Evolutionary conservation across 1,140 invertebrate genomes (phyloP).

Genomic region (Drosophila suzukii): DNA sequence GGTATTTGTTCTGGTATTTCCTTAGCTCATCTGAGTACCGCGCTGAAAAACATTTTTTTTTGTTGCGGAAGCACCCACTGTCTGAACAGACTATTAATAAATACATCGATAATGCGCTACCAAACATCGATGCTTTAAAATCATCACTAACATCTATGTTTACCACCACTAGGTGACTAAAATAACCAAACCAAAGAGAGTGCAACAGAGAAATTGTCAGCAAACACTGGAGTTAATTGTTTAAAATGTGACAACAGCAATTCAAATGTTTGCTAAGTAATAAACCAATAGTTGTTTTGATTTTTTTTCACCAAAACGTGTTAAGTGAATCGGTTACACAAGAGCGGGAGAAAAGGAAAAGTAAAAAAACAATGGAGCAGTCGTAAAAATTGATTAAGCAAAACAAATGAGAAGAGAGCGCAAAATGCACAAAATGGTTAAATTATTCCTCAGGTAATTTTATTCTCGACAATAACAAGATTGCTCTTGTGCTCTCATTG

Average conservation of each 20-base stretch:
- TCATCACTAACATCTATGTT: too few relatives aligned
- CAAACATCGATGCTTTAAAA: too few relatives aligned
- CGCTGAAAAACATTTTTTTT: too few relatives aligned
- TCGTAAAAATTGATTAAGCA: slow-evolving; percentile 41
- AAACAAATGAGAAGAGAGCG: slow-evolving; percentile 6
- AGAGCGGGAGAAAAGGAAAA: background rate
- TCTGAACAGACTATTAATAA: too few relatives aligned
- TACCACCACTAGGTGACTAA: background rate
- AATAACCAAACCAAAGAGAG: background rate
- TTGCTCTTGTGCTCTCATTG: slow-evolving; percentile 4
- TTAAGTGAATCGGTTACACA: background rate
- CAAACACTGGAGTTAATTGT: slow-evolving; percentile 12
- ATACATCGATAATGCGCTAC: too few relatives aligned
- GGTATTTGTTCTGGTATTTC: too few relatives aligned
- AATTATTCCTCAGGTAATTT: slow-evolving; percentile 79
- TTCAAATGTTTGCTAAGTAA: background rate
- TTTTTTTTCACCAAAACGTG: slow-evolving; percentile 6
- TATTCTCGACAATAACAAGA: slow-evolving; percentile 31
- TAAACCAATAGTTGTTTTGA: background rate
- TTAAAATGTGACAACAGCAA: slow-evolving; percentile 27
- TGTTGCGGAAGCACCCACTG: too few relatives aligned
- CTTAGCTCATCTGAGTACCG: too few relatives aligned
- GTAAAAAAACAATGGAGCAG: slow-evolving; percentile 17
- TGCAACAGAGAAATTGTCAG: background rate
- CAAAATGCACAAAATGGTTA: slow-evolving; percentile 76